A percentile compares a stretch with the other conserved stretches of the same genome.
Conservation (phyloP, 1,140 invertebrate genomes). For the Scaptomyza graminum region DNA sequence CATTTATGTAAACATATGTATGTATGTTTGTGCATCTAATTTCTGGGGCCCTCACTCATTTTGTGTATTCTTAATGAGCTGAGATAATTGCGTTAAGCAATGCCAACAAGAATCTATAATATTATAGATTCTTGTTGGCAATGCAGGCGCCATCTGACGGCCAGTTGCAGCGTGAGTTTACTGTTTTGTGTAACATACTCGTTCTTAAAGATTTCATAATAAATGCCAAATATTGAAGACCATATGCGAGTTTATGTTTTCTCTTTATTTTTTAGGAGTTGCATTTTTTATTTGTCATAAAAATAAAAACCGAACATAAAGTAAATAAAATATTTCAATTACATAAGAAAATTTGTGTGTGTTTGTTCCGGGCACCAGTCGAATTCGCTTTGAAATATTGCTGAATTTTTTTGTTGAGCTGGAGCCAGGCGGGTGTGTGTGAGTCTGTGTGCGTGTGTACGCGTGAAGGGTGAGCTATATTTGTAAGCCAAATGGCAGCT, state of each 20-base stretch:
- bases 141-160: constrained; percentile 29
- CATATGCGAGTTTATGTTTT: too few relatives aligned
- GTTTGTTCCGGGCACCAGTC: constrained; percentile 9
- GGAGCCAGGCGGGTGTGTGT: neutral
- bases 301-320: constrained; percentile 19
- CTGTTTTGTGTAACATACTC: constrained; percentile 14
- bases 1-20: neutral
- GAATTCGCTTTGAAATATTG: constrained; percentile 4
- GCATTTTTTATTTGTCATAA: constrained; percentile 3
- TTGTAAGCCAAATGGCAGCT: constrained; percentile 46
- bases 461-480: neutral
- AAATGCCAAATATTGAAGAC: too few relatives aligned
- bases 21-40: neutral
- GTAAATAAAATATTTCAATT: constrained; percentile 50
- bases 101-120: too few relatives aligned
- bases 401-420: neutral
- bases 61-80: neutral
- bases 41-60: too few relatives aligned
- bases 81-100: neutral
- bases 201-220: too few relatives aligned
- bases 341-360: constrained; percentile 32
- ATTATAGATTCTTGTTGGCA: too few relatives aligned
- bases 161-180: neutral
- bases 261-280: neutral
- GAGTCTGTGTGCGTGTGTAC: constrained; percentile 1